Conservation (phyloP, 1,140 invertebrate species). For the Macrotrachela quadricornifera region DNA sequence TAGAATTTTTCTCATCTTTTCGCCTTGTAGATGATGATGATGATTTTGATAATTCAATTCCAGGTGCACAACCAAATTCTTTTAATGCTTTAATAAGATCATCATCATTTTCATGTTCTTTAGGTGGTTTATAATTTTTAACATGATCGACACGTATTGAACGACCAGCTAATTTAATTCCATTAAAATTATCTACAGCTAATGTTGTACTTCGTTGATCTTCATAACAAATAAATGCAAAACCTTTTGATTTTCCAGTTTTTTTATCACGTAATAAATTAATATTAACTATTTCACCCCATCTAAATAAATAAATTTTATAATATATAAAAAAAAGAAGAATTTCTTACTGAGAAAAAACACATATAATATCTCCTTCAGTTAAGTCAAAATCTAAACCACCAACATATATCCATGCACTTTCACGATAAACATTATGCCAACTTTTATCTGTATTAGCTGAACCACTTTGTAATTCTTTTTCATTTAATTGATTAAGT, state of each 20-base stretch:
- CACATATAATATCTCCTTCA: conserved; percentile 83
- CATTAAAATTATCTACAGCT: conserved; percentile 91
- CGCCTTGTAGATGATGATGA: too few species aligned
- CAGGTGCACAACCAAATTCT: conserved; percentile 58
- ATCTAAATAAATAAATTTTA: conserved; percentile 36
- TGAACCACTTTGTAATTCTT: conserved; percentile 49
- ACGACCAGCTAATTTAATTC: conserved; percentile 51
- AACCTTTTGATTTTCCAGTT: conserved; percentile 86
- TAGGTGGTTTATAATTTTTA: conserved; percentile 70
- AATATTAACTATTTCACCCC: conserved; percentile 89
- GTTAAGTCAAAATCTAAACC: conserved; percentile 79
- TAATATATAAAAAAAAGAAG: too few species aligned
- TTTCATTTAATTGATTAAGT: conserved; percentile 44
- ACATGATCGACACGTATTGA: conserved; percentile 81
- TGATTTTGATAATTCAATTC: conserved; percentile 7
- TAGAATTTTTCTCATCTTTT: too few species aligned
- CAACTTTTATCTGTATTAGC: conserved; percentile 59
- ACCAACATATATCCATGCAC: conserved; percentile 92
- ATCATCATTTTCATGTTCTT: conserved; percentile 60
- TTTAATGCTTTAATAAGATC: conserved; percentile 51
- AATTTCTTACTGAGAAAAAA: conserved; percentile 78
- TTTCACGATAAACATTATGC: conserved; percentile 89
- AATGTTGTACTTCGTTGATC: conserved; percentile 86
- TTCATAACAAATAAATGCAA: conserved; percentile 87
- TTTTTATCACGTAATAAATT: conserved; percentile 78